Evolutionary conservation across 2,888 invertebrate genomes (phyloP).

Genomic region (Drosophila macrospina): DNA sequence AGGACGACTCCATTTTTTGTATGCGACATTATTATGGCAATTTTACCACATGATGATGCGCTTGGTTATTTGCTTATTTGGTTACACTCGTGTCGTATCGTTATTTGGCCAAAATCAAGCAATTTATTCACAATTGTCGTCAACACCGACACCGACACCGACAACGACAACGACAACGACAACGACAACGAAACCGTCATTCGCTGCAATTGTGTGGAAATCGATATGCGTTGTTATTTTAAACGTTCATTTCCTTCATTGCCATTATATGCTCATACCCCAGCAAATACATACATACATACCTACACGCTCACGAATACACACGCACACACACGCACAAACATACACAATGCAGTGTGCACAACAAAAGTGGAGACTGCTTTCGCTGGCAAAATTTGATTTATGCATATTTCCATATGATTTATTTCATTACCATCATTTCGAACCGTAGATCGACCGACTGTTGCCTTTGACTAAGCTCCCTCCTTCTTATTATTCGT

Average conservation of each 20-base stretch:
- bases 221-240: constrained; percentile 81
- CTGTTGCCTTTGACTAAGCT: constrained; percentile 21
- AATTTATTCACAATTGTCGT: constrained; percentile 80
- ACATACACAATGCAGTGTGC: constrained; percentile 33
- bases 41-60: constrained; percentile 80
- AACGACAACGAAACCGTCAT: constrained; percentile 36
- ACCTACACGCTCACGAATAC: neutral
- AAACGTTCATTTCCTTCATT: constrained; percentile 79
- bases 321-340: neutral
- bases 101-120: constrained; percentile 78
- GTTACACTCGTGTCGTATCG: constrained; percentile 48
- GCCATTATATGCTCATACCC: constrained; percentile 44
- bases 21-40: constrained; percentile 78
- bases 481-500: neutral
- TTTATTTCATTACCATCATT: constrained; percentile 80
- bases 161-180: too few species aligned
- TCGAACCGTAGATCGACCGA: constrained; percentile 28
- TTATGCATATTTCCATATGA: constrained; percentile 80
- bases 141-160: constrained; percentile 42
- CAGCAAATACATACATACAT: constrained; percentile 2
- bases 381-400: constrained; percentile 69
- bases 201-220: constrained; percentile 76
- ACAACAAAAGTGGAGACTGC: constrained; percentile 35
- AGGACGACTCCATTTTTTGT: constrained; percentile 71
- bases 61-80: constrained; percentile 75